These are phyloP conservation scores for Drosophila nigritarsus DNA, from an alignment of 2,888 invertebrate genomes.

Conservation along the genomic window DNA sequence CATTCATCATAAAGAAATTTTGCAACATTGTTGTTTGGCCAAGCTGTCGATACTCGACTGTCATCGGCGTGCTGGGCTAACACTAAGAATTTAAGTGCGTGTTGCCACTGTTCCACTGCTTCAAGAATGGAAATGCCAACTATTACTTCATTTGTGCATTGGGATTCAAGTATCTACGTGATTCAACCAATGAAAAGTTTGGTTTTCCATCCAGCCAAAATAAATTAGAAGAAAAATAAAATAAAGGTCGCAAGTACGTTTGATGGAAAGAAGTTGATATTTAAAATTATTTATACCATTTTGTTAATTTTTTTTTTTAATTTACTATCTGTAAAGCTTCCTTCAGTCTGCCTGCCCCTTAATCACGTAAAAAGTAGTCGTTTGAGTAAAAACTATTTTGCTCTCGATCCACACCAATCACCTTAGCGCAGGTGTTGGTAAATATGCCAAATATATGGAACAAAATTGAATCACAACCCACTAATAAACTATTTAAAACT, in stretches of 20 bases:
- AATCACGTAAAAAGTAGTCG: background rate
- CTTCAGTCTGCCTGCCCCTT: rapidly evolving
- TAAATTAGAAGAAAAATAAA: background rate
- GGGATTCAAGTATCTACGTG: constrained; percentile 58
- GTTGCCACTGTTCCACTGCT: constrained; percentile 16
- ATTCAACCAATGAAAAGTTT: constrained; percentile 28
- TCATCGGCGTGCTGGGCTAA: constrained; percentile 4
- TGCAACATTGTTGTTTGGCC: constrained; percentile 60
- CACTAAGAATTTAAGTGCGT: background rate
- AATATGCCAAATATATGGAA: background rate
- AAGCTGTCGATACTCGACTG: constrained; percentile 27
- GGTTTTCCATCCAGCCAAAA: background rate
- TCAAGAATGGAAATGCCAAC: constrained; percentile 64
- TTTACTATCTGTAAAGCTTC: background rate
- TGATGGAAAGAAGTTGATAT: background rate
- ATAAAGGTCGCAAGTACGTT: background rate
- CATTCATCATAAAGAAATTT: constrained; percentile 60
- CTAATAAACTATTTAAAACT: background rate
- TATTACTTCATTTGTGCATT: constrained; percentile 69
- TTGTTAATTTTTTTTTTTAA: background rate
- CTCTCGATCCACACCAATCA: background rate
- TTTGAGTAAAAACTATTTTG: background rate
- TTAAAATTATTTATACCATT: background rate
- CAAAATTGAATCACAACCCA: background rate
- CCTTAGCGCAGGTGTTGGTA: background rate